A percentile compares a stretch with the other conserved stretches of the same genome.
Evolutionary conservation across 2,113 vertebrate genomes (phyloP).

Genomic region (Prinia subflava): DNA sequence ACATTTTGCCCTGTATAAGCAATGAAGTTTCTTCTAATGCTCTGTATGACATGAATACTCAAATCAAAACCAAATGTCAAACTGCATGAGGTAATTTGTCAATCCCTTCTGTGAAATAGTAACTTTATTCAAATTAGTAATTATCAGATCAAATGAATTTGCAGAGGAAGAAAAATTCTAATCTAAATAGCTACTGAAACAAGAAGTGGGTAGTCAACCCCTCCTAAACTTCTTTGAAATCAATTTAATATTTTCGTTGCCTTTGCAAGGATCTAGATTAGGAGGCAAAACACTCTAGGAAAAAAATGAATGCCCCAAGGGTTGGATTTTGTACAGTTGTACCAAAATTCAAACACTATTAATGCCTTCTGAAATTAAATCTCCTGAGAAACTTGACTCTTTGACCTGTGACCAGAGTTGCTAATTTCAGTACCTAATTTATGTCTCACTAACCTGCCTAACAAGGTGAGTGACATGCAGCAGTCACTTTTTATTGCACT

Average conservation of each 20-base stretch:
- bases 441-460: conserved; percentile 49
- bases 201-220: neutral
- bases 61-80: neutral
- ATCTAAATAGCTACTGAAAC: neutral
- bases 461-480: conserved; percentile 37
- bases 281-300: neutral
- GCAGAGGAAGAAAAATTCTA: neutral
- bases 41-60: neutral
- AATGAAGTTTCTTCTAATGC: neutral
- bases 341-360: conserved; percentile 1
- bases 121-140: neutral
- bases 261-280: neutral
- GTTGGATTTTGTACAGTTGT: neutral
- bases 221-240: neutral
- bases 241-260: neutral
- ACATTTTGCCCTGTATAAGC: neutral
- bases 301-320: neutral
- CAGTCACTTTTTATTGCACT: conserved; percentile 34
- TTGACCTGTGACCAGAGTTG: conserved; percentile 34
- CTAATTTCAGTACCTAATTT: conserved; percentile 56
- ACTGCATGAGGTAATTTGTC: neutral
- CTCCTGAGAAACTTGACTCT: neutral
- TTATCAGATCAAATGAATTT: neutral
- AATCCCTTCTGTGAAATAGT: neutral
- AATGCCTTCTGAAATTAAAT: conserved; percentile 22